Evolutionary conservation across 2,888 invertebrate species (phyloP).

Genomic region (Sinhomidia bicolor): DNA sequence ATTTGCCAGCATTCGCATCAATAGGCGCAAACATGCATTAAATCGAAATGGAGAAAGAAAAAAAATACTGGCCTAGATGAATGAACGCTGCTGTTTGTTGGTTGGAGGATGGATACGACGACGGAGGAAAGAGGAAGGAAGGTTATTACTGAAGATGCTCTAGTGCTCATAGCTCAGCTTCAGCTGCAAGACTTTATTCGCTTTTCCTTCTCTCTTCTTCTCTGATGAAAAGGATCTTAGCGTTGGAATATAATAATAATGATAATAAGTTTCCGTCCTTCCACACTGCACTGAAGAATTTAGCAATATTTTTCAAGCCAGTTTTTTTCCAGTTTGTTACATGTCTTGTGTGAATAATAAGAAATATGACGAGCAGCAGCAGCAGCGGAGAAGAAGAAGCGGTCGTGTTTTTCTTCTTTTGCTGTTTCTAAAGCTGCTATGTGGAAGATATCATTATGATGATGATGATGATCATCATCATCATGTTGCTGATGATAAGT

Average conservation of each 20-base stretch:
- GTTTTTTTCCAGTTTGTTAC: neutral
- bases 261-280: neutral
- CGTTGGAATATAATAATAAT: neutral
- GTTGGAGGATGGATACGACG: no score
- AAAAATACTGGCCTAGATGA: no score
- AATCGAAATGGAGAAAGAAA: no score
- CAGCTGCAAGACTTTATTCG: no score
- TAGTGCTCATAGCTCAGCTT: neutral
- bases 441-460: conserved; percentile 36
- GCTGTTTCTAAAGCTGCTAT: no score
- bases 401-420: neutral
- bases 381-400: no score
- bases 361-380: neutral
- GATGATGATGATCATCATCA: neutral
- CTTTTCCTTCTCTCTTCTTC: neutral
- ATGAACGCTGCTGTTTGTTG: neutral
- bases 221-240: neutral
- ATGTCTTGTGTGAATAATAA: neutral
- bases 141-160: neutral
- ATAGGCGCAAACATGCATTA: neutral
- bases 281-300: neutral
- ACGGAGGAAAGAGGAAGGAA: no score
- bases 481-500: conserved; percentile 39
- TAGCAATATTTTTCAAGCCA: neutral
- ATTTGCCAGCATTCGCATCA: neutral